Percentiles rank a stretch among this genome's conserved stretches.
Evolutionary conservation across 2,888 invertebrate species (phyloP).

Genomic region (Hypselothyrea guttata): DNA sequence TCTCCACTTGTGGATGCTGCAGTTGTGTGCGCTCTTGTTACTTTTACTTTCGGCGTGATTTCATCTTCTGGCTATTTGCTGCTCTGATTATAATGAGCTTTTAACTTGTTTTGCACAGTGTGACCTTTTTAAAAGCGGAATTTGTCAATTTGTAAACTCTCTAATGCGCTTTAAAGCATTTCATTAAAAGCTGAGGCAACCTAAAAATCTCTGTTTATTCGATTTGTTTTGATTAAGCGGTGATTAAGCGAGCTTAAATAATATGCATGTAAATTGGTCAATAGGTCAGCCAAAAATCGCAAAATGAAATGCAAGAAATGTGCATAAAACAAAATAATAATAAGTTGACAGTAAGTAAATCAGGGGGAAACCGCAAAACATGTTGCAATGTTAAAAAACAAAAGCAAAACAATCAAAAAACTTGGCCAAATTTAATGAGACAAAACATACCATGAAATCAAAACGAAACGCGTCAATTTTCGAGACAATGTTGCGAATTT

Average conservation of each 20-base stretch:
- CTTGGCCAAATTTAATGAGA: constrained; percentile 40
- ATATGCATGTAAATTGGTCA: constrained; percentile 48
- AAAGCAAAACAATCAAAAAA: constrained; percentile 16
- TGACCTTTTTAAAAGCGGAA: too few species aligned
- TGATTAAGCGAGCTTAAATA: constrained; percentile 19
- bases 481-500: constrained; percentile 61
- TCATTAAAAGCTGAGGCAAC: too few species aligned
- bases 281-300: constrained; percentile 49
- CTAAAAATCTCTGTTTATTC: too few species aligned
- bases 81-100: not conserved
- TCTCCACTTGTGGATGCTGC: too few species aligned
- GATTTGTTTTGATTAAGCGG: not conserved
- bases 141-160: too few species aligned
- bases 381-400: constrained; percentile 38
- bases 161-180: too few species aligned
- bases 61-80: constrained; percentile 14
- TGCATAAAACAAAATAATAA: not conserved
- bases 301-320: constrained; percentile 32
- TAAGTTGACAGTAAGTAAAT: constrained; percentile 33
- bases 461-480: constrained; percentile 36
- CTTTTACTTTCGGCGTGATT: constrained; percentile 42
- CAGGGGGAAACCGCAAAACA: constrained; percentile 48
- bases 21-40: constrained; percentile 21
- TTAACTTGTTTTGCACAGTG: not conserved
- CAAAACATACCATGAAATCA: constrained; percentile 14